Base-by-base conservation (phyloP, 2,113 vertebrate genomes). In the Hippocampus mohnikei region DNA sequence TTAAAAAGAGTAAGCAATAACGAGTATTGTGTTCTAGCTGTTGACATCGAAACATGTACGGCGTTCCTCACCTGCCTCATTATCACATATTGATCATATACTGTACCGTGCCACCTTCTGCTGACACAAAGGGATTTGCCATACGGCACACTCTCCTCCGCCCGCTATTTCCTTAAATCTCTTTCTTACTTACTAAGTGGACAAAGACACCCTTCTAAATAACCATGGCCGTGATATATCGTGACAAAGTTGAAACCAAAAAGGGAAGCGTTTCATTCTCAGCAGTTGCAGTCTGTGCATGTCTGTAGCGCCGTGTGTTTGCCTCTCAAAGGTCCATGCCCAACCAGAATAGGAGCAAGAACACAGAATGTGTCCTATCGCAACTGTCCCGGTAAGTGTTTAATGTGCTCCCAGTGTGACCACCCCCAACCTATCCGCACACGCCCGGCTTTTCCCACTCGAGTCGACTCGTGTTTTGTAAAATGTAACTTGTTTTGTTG, bases 261-360 rank as follows among this genome's bases (percentile, higher is more conserved):
- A 37, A 67, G 29, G 71, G 72, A 60, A 65, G 66, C 76, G 68
- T 64, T 73, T 84, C 71, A 80, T 69, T 82, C 67, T 61, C 48
- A 73, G 70, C 66, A 69, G 67, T 87, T 83, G 79, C 69, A 81
- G 86, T 42, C 81, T 71, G 81, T 86, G 80, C 84, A 84, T 86
- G 75, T 89, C 81, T 89, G 87, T 87, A 90, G 88, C 84, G 67
- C 85, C 84, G 27, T 90, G 79, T 91, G 81, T 91, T 88, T 91
- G 90, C 90, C 89, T 88, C 88, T 90, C 80, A 88, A 60, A 91
- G 90, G 88, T 90, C 90, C 90, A 88, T 91, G 90, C 76, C 87
- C 90, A 76, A 79, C 81, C 88, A 91, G 87, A 90, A 81, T 89
- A 88, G 90, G 88, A 90, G 75, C 88, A 88, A 87, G 88, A 88